Conservation (phyloP, 2,113 vertebrate species). For the Malaclemys terrapin region DNA sequence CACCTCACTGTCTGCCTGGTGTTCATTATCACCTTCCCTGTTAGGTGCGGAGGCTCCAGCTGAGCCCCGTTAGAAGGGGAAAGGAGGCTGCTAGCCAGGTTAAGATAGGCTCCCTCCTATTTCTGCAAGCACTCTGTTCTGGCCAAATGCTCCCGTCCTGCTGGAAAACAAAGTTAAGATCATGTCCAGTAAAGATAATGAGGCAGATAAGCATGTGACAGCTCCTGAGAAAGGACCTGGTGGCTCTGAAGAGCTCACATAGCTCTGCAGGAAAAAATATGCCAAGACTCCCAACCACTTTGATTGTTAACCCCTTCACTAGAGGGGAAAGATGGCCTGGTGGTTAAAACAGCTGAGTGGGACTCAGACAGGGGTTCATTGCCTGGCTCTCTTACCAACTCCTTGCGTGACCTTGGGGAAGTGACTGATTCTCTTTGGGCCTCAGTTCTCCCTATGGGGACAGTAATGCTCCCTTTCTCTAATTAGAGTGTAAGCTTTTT, state of each 20-base stretch:
- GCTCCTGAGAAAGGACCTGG: neutral
- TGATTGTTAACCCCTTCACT: neutral
- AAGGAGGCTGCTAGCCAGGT: neutral
- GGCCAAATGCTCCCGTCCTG: neutral
- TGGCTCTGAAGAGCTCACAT: neutral
- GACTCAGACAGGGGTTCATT: neutral
- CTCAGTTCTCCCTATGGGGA: neutral
- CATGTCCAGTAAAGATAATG: slow-evolving; percentile 2
- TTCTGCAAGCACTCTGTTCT: neutral
- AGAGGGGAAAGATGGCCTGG: neutral
- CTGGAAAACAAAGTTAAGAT: neutral
- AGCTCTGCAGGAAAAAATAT: neutral
- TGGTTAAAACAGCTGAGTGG: neutral
- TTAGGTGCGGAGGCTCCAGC: neutral
- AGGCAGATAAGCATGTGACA: neutral
- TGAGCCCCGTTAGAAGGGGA: neutral
- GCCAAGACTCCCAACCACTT: neutral
- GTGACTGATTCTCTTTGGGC: neutral
- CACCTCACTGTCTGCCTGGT: neutral
- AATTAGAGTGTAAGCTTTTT: neutral
- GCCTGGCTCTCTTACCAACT: neutral
- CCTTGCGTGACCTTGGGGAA: neutral
- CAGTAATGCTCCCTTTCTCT: neutral
- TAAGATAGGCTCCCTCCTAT: neutral
- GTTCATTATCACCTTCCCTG: neutral